Evolutionary conservation across 92 coral and sea anemone genomes (phyloP).

Genomic region (Actinostola sp.): DNA sequence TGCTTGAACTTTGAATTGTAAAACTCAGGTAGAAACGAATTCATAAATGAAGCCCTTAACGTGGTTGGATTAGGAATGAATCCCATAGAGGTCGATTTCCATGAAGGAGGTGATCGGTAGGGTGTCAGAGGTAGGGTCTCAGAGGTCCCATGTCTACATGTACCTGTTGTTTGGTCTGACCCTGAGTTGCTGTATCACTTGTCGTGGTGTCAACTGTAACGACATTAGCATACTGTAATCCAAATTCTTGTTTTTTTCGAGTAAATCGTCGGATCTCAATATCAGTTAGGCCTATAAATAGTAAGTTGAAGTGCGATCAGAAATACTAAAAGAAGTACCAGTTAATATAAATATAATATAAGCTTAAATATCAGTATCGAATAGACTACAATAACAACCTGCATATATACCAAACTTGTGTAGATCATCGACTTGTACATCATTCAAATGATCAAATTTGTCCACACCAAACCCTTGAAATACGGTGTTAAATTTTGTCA

Average conservation of each 20-base stretch:
- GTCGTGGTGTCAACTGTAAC: constrained; percentile 1
- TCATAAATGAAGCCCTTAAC: constrained; percentile 53
- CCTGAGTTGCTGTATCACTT: not conserved
- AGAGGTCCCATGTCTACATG: not conserved
- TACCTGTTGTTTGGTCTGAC: not conserved
- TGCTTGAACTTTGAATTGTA: constrained; percentile 60
- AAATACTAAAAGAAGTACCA: constrained; percentile 7
- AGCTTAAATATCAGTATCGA: constrained; percentile 39
- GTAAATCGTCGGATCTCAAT: constrained; percentile 56
- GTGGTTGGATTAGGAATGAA: constrained; percentile 59
- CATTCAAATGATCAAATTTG: constrained; percentile 56
- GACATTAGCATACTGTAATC: constrained; percentile 25
- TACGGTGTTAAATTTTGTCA: not conserved
- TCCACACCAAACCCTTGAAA: constrained; percentile 46
- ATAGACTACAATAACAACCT: constrained; percentile 28
- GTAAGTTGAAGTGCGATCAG: constrained; percentile 3
- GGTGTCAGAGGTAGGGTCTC: constrained; percentile 11
- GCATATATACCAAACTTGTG: constrained; percentile 41
- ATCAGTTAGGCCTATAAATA: constrained; percentile 49
- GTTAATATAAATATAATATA: not conserved
- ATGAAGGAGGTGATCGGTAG: constrained; percentile 41
- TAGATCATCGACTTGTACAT: constrained; percentile 51
- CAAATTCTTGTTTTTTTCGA: constrained; percentile 54
- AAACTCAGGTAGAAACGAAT: constrained; percentile 65
- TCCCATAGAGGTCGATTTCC: constrained; percentile 51